Evolutionary conservation across 2,888 invertebrate species (phyloP).

Genomic region (Ornithoptera priamus): DNA sequence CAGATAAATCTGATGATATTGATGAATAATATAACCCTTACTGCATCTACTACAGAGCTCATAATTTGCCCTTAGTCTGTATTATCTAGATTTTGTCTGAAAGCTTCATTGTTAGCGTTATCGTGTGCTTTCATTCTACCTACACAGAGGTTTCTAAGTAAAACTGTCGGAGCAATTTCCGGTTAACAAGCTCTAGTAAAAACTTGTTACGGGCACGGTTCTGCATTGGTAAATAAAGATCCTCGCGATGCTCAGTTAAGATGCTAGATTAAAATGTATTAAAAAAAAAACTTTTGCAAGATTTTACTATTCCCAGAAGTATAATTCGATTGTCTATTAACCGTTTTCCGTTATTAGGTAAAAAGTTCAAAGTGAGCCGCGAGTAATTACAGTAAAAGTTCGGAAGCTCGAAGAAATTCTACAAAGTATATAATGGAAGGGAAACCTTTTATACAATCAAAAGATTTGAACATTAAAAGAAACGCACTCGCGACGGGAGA

Average conservation of each 20-base stretch:
- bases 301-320: background rate
- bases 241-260: background rate
- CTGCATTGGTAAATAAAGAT: background rate
- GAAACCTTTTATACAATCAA: conserved; percentile 4
- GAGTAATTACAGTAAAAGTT: conserved; percentile 8
- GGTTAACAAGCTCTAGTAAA: conserved; percentile 19
- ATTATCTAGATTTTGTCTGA: conserved; percentile 19
- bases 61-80: conserved; percentile 19
- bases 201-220: conserved; percentile 8
- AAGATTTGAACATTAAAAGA: conserved; percentile 10
- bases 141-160: conserved; percentile 23
- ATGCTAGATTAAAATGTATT: background rate
- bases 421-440: background rate
- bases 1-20: background rate
- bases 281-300: too few relatives aligned
- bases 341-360: background rate
- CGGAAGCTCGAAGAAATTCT: conserved; percentile 6
- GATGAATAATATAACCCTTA: background rate
- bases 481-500: background rate
- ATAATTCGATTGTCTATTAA: background rate
- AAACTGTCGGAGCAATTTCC: conserved; percentile 26
- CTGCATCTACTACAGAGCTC: conserved; percentile 3
- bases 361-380: conserved; percentile 1
- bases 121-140: conserved; percentile 22
- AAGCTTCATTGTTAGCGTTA: conserved; percentile 25